Evolutionary conservation across 2,888 invertebrate genomes (phyloP).

Genomic region (Stenotaenia linearis): DNA sequence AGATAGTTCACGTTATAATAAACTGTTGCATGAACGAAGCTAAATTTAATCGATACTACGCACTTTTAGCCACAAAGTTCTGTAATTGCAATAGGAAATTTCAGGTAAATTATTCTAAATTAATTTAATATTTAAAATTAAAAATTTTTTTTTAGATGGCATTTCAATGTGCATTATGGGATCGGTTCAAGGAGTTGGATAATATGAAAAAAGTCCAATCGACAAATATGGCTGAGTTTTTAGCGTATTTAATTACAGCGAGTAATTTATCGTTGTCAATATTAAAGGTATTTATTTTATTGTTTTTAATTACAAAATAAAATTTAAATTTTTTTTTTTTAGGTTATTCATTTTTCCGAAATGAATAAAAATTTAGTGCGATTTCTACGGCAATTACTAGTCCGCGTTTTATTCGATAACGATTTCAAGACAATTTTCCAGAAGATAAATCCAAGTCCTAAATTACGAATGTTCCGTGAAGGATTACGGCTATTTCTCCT

Average conservation of each 20-base stretch:
- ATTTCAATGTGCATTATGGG: conserved; percentile 84
- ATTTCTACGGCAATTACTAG: conserved; percentile 70
- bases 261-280: conserved; percentile 73
- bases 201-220: conserved; percentile 58
- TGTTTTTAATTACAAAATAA: conserved; percentile 7
- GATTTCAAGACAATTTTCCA: conserved; percentile 61
- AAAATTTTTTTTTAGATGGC: conserved; percentile 59
- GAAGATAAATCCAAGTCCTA: conserved; percentile 64
- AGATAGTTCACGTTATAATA: conserved; percentile 74
- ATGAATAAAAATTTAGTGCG: conserved; percentile 71
- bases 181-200: conserved; percentile 75
- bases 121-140: conserved; percentile 17
- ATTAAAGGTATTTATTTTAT: conserved; percentile 62
- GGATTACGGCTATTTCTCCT: conserved; percentile 52
- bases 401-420: conserved; percentile 65
- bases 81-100: conserved; percentile 77
- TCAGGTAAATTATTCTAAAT: conserved; percentile 60
- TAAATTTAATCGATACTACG: conserved; percentile 80
- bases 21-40: conserved; percentile 80
- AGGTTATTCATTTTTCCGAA: conserved; percentile 82
- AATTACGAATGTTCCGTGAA: conserved; percentile 73
- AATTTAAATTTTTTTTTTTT: conserved; percentile 44
- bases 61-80: conserved; percentile 71
- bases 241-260: conserved; percentile 71
- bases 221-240: conserved; percentile 69